phyloP scores from a whole-genome alignment of 2,888 invertebrate genomes.

The Formica aserva region DNA sequence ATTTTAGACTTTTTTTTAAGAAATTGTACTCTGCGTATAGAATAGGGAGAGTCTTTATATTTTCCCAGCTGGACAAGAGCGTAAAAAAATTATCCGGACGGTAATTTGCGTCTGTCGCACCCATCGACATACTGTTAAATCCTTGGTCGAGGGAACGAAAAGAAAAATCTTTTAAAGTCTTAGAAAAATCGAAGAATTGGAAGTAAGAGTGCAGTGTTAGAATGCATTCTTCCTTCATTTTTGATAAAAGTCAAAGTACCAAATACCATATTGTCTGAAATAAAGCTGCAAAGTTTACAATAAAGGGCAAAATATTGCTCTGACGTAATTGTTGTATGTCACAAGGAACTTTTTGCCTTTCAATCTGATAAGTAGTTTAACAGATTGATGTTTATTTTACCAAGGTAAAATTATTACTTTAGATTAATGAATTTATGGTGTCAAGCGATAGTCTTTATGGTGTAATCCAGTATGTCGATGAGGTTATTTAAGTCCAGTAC shows the following conservation, averaged over 20 bases:
- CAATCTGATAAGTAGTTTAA: background rate
- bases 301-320: background rate
- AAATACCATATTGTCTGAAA: background rate
- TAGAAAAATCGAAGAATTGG: background rate
- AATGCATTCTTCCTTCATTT: background rate
- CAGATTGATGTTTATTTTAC: background rate
- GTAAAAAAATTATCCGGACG: background rate
- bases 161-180: too few relatives aligned
- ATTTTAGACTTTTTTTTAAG: background rate
- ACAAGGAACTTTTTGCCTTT: background rate
- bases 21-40: background rate
- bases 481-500: background rate
- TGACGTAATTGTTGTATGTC: background rate
- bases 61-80: background rate
- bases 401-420: background rate
- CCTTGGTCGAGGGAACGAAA: background rate
- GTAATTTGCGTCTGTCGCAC: background rate
- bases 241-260: background rate
- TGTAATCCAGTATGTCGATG: constrained; percentile 32
- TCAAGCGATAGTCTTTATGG: background rate
- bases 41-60: background rate
- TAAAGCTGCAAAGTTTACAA: background rate
- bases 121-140: constrained; percentile 6
- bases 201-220: background rate
- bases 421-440: background rate